Evolutionary conservation across 2,113 vertebrate genomes (phyloP), one percentile per base, ranked within the genome.

Genomic region (Ciconia boyciana): DNA sequence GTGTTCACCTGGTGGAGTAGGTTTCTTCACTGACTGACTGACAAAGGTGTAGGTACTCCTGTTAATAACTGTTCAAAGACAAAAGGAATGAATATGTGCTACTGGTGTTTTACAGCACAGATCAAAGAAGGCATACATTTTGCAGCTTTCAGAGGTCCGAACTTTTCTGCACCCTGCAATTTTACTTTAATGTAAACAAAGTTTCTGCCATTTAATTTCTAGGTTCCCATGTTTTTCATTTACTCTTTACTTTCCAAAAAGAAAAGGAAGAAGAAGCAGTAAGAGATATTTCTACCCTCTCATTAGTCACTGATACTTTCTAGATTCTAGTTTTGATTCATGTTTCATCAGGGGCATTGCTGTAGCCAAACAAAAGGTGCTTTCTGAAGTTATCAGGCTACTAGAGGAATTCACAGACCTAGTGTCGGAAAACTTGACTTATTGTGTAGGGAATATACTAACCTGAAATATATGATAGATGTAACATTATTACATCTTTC

Each of bases 261-360:
- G 3, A 74, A 52, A 84, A 69, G 2, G 22, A 43, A 36, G 12
- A 68, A 87, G 10, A 44, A 87, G 13, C 2, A 58, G 0, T n/a
- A 49, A 74, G 10, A 81, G 9, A n/a, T 5, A 36, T 46, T 82
- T 70, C 16, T 83, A 11, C 5, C 20, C 5, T 76, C 21, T 69
- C 4, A 2, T 58, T 41, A 61, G 34, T 55, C 86, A 21, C 17
- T 16, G 17, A 80, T 41, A 43, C 25, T 41, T 74, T 68, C 16
- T 52, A 61, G 32, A 39, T 68, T 64, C 29, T 65, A 28, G 4
- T 25, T 81, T 36, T 58, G 18, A 10, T 46, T 9, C 29, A 34
- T 46, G 5, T 81, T 83, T 83, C 18, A 24, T 14, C 1, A 1
- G 9, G 10, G 10, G 2, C 5, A 3, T 4, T 64, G 9, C 7